Conservation (phyloP, 2,888 invertebrate species). For the Amblyjoppa proteus region DNA sequence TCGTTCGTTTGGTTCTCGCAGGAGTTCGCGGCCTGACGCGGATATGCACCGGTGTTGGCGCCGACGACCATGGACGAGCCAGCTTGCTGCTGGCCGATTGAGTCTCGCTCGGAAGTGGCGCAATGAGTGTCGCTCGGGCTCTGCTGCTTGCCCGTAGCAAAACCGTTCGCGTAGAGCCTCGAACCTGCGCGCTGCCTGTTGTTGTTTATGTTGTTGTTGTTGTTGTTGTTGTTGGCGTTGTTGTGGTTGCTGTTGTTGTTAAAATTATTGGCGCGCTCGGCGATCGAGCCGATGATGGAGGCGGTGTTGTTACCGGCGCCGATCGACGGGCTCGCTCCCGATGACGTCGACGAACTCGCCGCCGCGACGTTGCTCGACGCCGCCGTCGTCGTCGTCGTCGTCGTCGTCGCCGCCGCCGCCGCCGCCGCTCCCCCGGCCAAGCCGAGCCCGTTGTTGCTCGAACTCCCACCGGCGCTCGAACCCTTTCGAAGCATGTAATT, state of each 20-base stretch:
- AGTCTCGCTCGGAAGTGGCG: conserved; percentile 60
- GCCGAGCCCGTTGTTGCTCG: conserved; percentile 51
- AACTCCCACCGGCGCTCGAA: conserved; percentile 61
- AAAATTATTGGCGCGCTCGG: conserved; percentile 56
- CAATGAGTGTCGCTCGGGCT: conserved; percentile 57
- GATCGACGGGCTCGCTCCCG: conserved; percentile 16
- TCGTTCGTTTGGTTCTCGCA: conserved; percentile 43
- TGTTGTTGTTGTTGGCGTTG: conserved; percentile 47
- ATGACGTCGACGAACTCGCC: conserved; percentile 31
- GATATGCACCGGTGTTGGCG: conserved; percentile 32
- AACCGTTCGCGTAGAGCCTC: conserved; percentile 36
- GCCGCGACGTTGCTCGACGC: conserved; percentile 21
- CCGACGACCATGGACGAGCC: conserved; percentile 38
- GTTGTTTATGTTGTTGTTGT: conserved; percentile 49
- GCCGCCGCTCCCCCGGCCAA: conserved; percentile 15
- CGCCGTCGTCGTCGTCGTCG: conserved; percentile 16
- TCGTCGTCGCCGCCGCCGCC: conserved; percentile 29
- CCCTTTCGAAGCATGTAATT: conserved; percentile 84
- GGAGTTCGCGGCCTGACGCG: conserved; percentile 1
- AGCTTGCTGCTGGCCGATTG: conserved; percentile 41
- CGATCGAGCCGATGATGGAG: conserved; percentile 41
- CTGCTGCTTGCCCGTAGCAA: conserved; percentile 46
- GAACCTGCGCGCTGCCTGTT: conserved; percentile 42
- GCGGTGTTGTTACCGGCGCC: conserved; percentile 31
- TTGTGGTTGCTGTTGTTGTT: conserved; percentile 26